phyloP scores from a whole-genome alignment of 2,797 vertebrate species.

The Mormyrops boulengeri region DNA sequence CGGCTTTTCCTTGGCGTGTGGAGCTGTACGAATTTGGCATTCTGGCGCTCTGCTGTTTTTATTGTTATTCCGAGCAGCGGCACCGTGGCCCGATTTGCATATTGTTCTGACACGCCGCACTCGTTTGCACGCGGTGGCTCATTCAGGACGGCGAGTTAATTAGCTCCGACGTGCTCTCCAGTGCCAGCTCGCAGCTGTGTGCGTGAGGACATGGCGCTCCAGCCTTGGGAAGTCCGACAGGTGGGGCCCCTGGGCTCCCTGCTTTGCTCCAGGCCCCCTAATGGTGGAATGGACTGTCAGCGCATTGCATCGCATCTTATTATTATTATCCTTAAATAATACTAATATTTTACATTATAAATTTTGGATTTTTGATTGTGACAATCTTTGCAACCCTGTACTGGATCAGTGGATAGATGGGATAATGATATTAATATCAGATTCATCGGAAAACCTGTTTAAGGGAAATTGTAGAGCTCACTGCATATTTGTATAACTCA shows the following conservation, averaged over 20 bases:
- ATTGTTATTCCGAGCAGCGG: slow-evolving; percentile 36
- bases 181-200: not conserved
- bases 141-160: slow-evolving; percentile 55
- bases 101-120: slow-evolving; percentile 46
- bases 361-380: not conserved
- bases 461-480: slow-evolving; percentile 24
- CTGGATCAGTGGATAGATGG: not conserved
- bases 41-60: slow-evolving; percentile 15
- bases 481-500: slow-evolving; percentile 23
- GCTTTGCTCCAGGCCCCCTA: slow-evolving; percentile 3
- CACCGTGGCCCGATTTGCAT: slow-evolving; percentile 17
- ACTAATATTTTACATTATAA: not conserved
- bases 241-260: slow-evolving; percentile 22
- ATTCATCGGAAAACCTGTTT: not conserved
- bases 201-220: slow-evolving; percentile 17
- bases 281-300: not conserved
- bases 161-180: slow-evolving; percentile 32
- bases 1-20: not conserved
- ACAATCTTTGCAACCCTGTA: not conserved
- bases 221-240: not conserved
- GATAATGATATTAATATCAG: not conserved
- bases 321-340: not conserved
- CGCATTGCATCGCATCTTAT: not conserved
- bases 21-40: not conserved
- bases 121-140: slow-evolving; percentile 47